Evolutionary conservation across 23 tunicate genomes (phyloP).

Genomic region (Oikopleura vanhoeffeni): DNA sequence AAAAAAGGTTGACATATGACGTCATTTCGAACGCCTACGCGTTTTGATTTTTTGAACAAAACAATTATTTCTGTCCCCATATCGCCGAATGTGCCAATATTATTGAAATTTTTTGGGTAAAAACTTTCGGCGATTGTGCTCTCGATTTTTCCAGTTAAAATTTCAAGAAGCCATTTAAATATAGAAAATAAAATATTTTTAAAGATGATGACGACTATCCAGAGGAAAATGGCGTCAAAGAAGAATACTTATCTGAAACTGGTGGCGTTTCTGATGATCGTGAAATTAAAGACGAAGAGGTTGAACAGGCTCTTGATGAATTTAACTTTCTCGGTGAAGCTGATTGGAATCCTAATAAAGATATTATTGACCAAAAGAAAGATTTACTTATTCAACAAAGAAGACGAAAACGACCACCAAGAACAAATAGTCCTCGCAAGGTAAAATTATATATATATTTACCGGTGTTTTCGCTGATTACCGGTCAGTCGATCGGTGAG

Average conservation of each 20-base stretch:
- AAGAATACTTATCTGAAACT: not conserved
- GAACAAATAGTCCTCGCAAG: not conserved
- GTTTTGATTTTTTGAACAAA: too few relatives aligned
- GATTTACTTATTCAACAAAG: not conserved
- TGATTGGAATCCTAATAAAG: slow-evolving; percentile 17
- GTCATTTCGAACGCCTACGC: too few relatives aligned
- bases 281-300: slow-evolving; percentile 18
- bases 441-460: too few relatives aligned
- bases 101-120: too few relatives aligned
- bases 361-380: not conserved
- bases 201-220: not conserved
- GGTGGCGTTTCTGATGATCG: not conserved
- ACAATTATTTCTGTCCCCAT: too few relatives aligned
- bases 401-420: not conserved
- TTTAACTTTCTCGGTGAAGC: slow-evolving; percentile 35
- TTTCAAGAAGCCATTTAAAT: not conserved
- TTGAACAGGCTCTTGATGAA: slow-evolving; percentile 28
- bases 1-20: too few relatives aligned
- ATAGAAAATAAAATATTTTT: not conserved
- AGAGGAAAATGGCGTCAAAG: not conserved
- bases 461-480: too few relatives aligned
- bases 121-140: too few relatives aligned
- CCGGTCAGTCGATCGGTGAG: too few relatives aligned
- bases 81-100: too few relatives aligned
- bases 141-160: not conserved